These are phyloP conservation scores for Drosophila lowei DNA, from an alignment of 1,140 invertebrate species.

Conservation along the genomic window DNA sequence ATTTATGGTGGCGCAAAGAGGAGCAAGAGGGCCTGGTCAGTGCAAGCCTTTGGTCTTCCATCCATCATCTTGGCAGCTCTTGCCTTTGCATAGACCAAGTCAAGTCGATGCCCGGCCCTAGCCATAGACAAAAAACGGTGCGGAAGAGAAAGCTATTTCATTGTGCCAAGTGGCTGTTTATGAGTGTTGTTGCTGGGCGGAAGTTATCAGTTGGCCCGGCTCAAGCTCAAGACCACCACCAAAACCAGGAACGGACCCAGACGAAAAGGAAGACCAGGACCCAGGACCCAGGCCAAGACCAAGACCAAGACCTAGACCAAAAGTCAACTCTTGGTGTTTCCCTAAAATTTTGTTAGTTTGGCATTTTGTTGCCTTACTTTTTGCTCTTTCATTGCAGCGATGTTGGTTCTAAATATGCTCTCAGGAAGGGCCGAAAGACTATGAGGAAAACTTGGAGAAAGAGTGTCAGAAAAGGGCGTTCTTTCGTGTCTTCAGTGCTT, in stretches of 20 bases:
- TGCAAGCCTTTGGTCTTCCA: conserved; percentile 40
- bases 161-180: conserved; percentile 74
- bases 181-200: conserved; percentile 62
- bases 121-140: conserved; percentile 7
- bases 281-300: not conserved
- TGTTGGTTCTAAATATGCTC: conserved; percentile 5
- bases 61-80: conserved; percentile 56
- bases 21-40: conserved; percentile 21
- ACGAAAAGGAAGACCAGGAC: not conserved
- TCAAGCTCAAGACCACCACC: conserved; percentile 14
- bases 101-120: conserved; percentile 1
- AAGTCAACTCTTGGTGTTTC: conserved; percentile 54
- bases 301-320: conserved; percentile 21
- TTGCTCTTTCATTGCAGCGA: conserved; percentile 27
- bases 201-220: conserved; percentile 75
- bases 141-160: conserved; percentile 39
- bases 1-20: conserved; percentile 50
- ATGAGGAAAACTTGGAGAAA: too few relatives aligned
- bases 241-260: not conserved
- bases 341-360: conserved; percentile 65
- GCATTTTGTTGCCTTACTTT: conserved; percentile 47
- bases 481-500: too few relatives aligned
- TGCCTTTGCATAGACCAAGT: conserved; percentile 49
- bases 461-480: too few relatives aligned
- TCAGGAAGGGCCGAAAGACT: too few relatives aligned